A percentile compares a stretch with the other conserved stretches of the same genome.
Conservation (phyloP, 2,797 vertebrate genomes). For the Melanotaenia boesemani region DNA sequence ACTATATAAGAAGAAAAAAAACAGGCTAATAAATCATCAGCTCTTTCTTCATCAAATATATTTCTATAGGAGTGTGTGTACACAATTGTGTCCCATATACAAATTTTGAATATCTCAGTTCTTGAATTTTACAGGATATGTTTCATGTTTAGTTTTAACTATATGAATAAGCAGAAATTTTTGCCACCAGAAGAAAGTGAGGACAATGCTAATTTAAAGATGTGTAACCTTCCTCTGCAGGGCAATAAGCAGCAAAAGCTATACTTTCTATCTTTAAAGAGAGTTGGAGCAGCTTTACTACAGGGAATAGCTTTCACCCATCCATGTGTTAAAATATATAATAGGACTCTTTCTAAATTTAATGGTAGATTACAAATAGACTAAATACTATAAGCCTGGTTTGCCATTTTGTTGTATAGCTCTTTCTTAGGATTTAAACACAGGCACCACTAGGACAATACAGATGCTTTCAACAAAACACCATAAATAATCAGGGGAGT, state of each 20-base stretch:
- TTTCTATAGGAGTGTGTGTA: background rate
- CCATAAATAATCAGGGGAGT: slow-evolving; percentile 22
- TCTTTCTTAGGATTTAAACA: background rate
- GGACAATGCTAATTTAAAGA: background rate
- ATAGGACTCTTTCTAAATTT: background rate
- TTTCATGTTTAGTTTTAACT: too few relatives aligned
- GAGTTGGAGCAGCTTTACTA: background rate
- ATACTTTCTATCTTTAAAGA: background rate
- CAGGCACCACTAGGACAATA: slow-evolving; percentile 7
- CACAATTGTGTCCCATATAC: background rate
- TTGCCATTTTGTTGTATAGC: background rate
- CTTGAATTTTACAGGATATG: slow-evolving; percentile 6
- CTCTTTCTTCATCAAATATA: background rate
- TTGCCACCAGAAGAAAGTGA: background rate
- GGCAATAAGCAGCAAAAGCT: background rate
- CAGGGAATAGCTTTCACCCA: background rate
- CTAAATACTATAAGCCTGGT: background rate
- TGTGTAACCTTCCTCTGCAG: background rate
- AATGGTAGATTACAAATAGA: background rate
- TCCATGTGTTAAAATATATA: background rate
- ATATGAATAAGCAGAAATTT: background rate
- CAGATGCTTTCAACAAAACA: slow-evolving; percentile 4
- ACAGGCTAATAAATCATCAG: background rate
- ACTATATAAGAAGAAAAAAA: background rate
- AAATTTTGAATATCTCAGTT: background rate